Evolutionary conservation across 2,113 vertebrate genomes (phyloP), one percentile per base, ranked within the genome.

Genomic region (Macroglossus sobrinus): DNA sequence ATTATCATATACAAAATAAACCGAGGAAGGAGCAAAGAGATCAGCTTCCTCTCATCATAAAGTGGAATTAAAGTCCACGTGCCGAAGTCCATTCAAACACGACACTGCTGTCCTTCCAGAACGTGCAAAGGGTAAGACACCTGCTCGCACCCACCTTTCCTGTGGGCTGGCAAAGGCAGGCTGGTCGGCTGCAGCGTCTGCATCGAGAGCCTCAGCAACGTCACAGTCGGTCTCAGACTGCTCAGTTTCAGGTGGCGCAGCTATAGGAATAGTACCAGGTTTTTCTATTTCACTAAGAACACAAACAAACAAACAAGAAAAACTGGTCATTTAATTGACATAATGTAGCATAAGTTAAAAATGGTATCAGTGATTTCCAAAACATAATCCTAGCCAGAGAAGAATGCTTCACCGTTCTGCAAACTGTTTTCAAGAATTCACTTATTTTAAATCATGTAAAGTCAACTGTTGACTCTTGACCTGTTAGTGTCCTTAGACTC

Each of bases 241-340:
- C 97, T 99, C 99, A 85, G 97, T 96, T 96, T 99, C 99, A 97
- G 84, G 96, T 98, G 99, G 98, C 98, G 98, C 99, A 98, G 98
- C 98, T 99, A 99, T 88, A 97, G 99, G 98, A 98, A 96, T 97
- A 99, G 98, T 99, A 99, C 97, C 99, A 99, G 99, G 98, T 98
- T 98, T 98, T 98, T 99, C 98, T 99, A 98, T 99, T 98, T 99
- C 99, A 99, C 99, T 99, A 98, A 99, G 97, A 98, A 98, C 98
- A 99, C 98, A 99, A 91, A 84, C 95, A 99, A 99, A 99, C 35
- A 11, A 78, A 78, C 7, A 30, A 97, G 99, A 99, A 66, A 33
- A 92, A 55, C 43, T 78, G 24, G 15, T 57, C 45, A 95, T 72
- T 95, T 92, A 94, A 89, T 40, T 11, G 13, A 68, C n/a, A 40